These are phyloP conservation scores for Xanthorhoe spadicearia DNA, from an alignment of 2,888 invertebrate species.

Conservation along the genomic window DNA sequence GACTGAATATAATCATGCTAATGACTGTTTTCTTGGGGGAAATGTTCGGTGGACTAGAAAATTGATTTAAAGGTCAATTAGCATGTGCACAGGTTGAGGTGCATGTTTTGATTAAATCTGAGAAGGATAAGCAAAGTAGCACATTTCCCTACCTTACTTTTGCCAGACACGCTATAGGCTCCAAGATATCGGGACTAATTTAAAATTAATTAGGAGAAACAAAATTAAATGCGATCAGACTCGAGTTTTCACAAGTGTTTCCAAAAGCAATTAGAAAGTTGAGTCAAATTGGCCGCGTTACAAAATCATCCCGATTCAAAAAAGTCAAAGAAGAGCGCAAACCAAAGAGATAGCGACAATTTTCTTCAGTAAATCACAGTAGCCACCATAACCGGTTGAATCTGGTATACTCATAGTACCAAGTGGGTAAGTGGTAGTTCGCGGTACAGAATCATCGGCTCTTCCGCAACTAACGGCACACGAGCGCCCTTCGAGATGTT, in stretches of 20 bases:
- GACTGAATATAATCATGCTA: conserved; percentile 43
- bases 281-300: not conserved
- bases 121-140: too few relatives aligned
- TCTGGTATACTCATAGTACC: conserved; percentile 13
- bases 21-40: conserved; percentile 16
- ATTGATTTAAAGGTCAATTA: conserved; percentile 13
- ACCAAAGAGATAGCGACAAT: conserved; percentile 7
- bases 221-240: not conserved
- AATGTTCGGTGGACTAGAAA: conserved; percentile 33
- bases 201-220: not conserved
- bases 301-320: not conserved
- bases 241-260: not conserved
- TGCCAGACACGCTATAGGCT: too few relatives aligned
- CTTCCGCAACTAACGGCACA: conserved; percentile 43
- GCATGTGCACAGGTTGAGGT: not conserved
- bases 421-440: not conserved
- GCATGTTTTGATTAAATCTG: too few relatives aligned
- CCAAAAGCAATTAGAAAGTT: not conserved
- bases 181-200: not conserved
- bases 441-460: conserved; percentile 22
- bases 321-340: not conserved
- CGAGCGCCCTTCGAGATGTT: conserved; percentile 31
- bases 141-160: too few relatives aligned
- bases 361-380: conserved; percentile 17
- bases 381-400: conserved; percentile 22